Evolutionary conservation across 2,797 vertebrate species (phyloP), one percentile per base, ranked within the genome.

Genomic region (Alosa sapidissima): DNA sequence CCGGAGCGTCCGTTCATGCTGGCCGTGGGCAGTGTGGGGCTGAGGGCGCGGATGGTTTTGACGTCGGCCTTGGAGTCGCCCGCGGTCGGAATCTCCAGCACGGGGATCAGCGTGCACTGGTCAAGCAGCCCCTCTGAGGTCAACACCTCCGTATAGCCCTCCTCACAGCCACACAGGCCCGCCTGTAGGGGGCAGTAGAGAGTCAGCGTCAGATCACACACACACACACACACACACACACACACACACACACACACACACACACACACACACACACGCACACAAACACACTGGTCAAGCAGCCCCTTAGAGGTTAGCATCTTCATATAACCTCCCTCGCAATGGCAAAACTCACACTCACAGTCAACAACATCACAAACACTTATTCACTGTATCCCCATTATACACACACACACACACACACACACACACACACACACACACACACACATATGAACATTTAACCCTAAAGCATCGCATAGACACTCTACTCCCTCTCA

Each of bases 141-240:
- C 97, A 98, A 97, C 24, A 99, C 97, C 91, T 99, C 98, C 2
- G 98, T 99, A 93, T 97, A 98, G 60, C 98, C 98, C 0, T 99
- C 97, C 91, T 99, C 97, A 90, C 98, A 99, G 89, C 93, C 96
- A 81, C 98, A 99, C 0, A 95, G 93, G 41, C 96, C 97, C 0
- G 92, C 94, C 98, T 99, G 89, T 47, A 86, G 88, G 68, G 82
- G 89, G 86, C 85, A 88, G 85, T 85, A 81, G 83, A 36, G 54
- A 19, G 54, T 5, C 14, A 19, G 16, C 1, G 28, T 28, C 28
- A 28, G 28, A 28, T 28, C 28, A 28, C 28, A 28, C 28, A 28
- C 28, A 28, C 28, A 28, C 28, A 28, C 28, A 81, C 55, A 19
- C 45, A 78, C 62, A 55, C 41, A 82, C 19, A 62, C 54, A 81